Conservation (phyloP, 2,113 vertebrate genomes). For the Struthidea cinerea region DNA sequence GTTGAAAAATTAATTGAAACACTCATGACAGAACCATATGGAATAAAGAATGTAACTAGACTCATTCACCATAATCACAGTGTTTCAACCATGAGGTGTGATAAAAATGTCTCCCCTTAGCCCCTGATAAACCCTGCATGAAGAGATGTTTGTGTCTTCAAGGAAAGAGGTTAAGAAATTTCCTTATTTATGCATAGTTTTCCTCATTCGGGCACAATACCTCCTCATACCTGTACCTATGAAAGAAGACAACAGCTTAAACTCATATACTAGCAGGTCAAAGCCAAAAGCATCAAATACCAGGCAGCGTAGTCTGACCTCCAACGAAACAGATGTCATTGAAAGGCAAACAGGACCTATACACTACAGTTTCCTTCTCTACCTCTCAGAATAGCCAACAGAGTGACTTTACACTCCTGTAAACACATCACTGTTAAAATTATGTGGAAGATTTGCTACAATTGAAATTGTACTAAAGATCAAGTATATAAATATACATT, state of each 20-base stretch:
- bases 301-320: background rate
- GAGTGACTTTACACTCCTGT: background rate
- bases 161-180: background rate
- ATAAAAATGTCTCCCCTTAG: background rate
- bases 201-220: background rate
- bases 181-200: background rate
- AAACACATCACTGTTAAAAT: background rate
- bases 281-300: background rate
- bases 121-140: background rate
- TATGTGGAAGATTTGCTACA: background rate
- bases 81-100: background rate
- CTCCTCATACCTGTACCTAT: background rate
- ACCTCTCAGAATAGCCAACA: background rate
- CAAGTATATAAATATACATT: background rate
- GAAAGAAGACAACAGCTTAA: background rate
- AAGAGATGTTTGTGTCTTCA: background rate
- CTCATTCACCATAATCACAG: background rate
- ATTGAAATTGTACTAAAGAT: background rate
- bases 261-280: background rate
- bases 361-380: fast-evolving
- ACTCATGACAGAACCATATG: background rate
- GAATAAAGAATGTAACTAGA: background rate
- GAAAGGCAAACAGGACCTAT: background rate
- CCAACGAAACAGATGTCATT: background rate
- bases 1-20: background rate